A percentile compares a stretch with the other conserved stretches of the same genome.
These are phyloP conservation scores for Endotricha flammealis DNA, from an alignment of 2,888 invertebrate species.

Conservation along the genomic window DNA sequence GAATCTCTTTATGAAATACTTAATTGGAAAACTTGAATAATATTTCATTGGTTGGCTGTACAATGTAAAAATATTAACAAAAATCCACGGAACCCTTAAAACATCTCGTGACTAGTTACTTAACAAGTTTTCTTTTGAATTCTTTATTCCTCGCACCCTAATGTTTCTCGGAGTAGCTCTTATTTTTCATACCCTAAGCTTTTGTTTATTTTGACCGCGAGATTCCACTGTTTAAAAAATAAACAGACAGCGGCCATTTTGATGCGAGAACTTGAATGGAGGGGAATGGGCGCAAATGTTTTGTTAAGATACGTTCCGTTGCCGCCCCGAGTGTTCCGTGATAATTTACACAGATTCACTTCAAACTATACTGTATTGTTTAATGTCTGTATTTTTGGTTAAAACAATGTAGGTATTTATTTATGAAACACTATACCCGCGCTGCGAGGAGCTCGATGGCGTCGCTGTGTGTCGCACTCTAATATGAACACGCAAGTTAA, in stretches of 20 bases:
- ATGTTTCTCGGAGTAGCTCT: constrained; percentile 29
- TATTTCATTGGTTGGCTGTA: no score
- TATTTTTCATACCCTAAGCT: constrained; percentile 27
- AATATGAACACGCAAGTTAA: no score
- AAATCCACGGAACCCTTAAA: neutral
- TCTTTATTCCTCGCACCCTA: constrained; percentile 32
- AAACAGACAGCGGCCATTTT: constrained; percentile 26
- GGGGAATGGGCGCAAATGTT: neutral
- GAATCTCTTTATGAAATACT: no score
- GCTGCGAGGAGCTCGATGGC: no score
- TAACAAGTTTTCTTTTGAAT: constrained; percentile 19
- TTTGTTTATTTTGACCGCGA: constrained; percentile 31
- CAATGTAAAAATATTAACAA: no score
- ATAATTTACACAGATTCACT: neutral
- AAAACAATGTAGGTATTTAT: no score
- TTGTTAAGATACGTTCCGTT: neutral
- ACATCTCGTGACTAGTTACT: neutral
- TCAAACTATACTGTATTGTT: neutral
- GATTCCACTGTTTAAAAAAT: constrained; percentile 28
- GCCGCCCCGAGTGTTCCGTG: neutral
- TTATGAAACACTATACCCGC: no score
- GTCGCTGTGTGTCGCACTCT: no score
- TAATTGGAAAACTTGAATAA: no score
- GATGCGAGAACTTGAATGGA: constrained; percentile 8
- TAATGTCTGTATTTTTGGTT: neutral